Percentiles rank a stretch among this genome's conserved stretches.
Evolutionary conservation across 2,113 vertebrate species (phyloP).

Genomic region (Dolichallabes microphthalmus): DNA sequence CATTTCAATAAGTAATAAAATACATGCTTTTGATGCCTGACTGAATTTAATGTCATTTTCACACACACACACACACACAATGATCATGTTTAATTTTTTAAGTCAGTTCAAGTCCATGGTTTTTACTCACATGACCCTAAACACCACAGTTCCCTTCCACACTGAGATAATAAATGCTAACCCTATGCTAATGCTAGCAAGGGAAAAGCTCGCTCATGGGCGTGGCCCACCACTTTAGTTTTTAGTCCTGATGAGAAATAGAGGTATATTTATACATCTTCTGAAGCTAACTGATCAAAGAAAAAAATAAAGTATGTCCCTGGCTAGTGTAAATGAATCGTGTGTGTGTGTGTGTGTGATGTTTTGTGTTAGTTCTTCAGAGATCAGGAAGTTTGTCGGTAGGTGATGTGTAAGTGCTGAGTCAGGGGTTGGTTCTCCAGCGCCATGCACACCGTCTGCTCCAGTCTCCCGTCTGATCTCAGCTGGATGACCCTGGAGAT

Average conservation of each 20-base stretch:
- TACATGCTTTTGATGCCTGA: background rate
- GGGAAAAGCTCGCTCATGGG: background rate
- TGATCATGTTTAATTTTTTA: background rate
- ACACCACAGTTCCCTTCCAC: background rate
- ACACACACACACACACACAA: background rate
- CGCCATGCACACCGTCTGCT: constrained; percentile 94
- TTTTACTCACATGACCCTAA: background rate
- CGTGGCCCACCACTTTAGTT: background rate
- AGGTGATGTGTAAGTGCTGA: constrained; percentile 88
- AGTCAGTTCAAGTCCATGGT: background rate
- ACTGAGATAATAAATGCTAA: background rate
- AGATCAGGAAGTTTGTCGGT: constrained; percentile 72
- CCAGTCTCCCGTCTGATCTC: constrained; percentile 85
- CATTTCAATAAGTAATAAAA: background rate
- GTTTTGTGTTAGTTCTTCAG: background rate
- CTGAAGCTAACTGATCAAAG: background rate
- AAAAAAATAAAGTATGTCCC: background rate
- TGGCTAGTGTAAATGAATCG: background rate
- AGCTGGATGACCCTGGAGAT: constrained; percentile 87
- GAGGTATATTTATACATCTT: background rate
- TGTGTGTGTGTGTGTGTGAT: background rate
- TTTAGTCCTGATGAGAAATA: background rate
- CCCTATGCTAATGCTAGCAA: background rate
- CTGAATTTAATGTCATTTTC: background rate
- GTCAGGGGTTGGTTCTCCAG: constrained; percentile 86